Evolutionary conservation across 1,140 invertebrate genomes (phyloP).

Genomic region (Drosophila repleta): DNA sequence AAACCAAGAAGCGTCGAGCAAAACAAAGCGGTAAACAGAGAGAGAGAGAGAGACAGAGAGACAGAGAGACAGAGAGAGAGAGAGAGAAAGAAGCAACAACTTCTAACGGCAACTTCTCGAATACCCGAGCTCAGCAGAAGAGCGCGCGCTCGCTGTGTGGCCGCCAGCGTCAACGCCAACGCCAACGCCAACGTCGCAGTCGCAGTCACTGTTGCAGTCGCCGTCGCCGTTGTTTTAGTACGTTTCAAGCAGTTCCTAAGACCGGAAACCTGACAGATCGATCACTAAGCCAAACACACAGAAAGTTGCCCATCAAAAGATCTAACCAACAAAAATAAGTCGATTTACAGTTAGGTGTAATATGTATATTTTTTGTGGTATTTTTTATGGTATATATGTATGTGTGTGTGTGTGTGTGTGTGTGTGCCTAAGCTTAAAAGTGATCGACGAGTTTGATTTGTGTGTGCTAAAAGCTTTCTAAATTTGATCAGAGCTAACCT

Average conservation of each 20-base stretch:
- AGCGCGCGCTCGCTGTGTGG: background rate
- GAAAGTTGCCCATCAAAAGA: background rate
- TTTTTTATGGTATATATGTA: background rate
- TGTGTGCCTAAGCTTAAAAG: too few relatives aligned
- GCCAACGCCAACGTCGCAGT: conserved; percentile 9
- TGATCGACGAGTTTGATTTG: too few relatives aligned
- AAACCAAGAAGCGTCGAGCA: conserved; percentile 23
- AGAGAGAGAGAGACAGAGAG: background rate
- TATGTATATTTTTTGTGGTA: conserved; percentile 8
- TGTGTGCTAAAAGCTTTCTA: too few relatives aligned
- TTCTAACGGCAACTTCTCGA: conserved; percentile 5
- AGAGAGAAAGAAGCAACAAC: conserved; percentile 16
- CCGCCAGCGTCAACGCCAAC: conserved; percentile 7
- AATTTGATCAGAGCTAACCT: background rate
- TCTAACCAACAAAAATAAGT: background rate
- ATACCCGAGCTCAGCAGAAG: conserved; percentile 15
- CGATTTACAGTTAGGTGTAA: conserved; percentile 4
- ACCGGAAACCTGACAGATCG: conserved; percentile 19
- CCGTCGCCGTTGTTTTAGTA: conserved; percentile 41
- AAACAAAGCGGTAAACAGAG: conserved; percentile 8
- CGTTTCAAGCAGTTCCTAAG: conserved; percentile 33
- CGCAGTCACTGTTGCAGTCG: conserved; percentile 15
- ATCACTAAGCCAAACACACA: background rate
- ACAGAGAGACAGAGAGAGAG: conserved; percentile 10
- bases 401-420: conserved; percentile 13